Conservation (phyloP, 2,797 vertebrate species). For the Dendrocincla fuliginosa region DNA sequence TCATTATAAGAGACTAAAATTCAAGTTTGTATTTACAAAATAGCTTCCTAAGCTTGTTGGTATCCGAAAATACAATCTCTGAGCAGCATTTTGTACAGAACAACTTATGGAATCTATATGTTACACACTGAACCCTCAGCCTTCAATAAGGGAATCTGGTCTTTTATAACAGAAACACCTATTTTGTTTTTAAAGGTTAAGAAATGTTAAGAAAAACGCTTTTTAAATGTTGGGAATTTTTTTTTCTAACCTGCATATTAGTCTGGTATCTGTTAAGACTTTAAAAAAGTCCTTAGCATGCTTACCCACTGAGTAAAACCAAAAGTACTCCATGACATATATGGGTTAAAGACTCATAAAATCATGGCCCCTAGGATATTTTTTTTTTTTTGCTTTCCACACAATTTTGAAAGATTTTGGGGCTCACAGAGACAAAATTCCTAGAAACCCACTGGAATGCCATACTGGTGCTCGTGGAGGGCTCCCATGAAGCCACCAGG, state of each 20-base stretch:
- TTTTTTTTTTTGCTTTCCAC: background rate
- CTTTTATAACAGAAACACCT: background rate
- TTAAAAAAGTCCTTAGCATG: background rate
- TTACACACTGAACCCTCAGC: background rate
- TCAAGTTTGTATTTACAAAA: background rate
- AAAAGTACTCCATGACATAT: background rate
- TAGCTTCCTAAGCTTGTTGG: background rate
- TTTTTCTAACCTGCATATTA: background rate
- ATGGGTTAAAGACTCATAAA: background rate
- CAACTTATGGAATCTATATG: background rate
- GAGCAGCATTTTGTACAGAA: background rate
- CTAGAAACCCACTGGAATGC: accelerated
- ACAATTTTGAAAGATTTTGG: background rate
- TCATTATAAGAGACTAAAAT: background rate
- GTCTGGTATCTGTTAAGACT: background rate
- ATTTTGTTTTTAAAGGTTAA: background rate
- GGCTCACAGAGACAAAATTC: accelerated
- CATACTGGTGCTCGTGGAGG: accelerated
- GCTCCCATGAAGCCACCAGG: accelerated
- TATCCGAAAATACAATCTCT: background rate
- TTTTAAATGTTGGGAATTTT: background rate
- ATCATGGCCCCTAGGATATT: background rate
- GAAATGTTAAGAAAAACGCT: background rate
- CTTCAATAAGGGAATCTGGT: background rate
- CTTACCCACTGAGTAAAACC: background rate